Evolutionary conservation across 2,888 invertebrate genomes (phyloP).

Genomic region (Baccha elongata): DNA sequence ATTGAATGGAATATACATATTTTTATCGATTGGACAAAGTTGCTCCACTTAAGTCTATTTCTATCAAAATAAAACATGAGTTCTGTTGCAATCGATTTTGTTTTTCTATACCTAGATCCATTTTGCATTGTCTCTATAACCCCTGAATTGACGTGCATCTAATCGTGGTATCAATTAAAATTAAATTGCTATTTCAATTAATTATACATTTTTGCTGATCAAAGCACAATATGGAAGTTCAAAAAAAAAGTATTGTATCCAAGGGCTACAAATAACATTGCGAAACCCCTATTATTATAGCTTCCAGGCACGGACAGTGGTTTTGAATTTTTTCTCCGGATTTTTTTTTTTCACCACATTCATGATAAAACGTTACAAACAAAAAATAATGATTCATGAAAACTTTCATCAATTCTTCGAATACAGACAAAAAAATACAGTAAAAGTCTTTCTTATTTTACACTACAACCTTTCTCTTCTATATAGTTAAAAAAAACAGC

Average conservation of each 20-base stretch:
- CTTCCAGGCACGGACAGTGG: conserved; percentile 55
- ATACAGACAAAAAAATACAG: conserved; percentile 11
- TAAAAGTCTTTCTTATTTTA: conserved; percentile 29
- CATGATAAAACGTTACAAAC: conserved; percentile 26
- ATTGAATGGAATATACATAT: too few species aligned
- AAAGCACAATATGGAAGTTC: conserved; percentile 27
- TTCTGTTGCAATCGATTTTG: conserved; percentile 7
- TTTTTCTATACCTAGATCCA: neutral
- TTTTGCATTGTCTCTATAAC: neutral
- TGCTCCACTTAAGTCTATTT: conserved; percentile 5
- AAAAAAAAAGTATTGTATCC: conserved; percentile 37
- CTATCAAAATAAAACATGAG: conserved; percentile 7
- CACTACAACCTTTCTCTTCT: conserved; percentile 46
- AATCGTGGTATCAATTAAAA: conserved; percentile 57
- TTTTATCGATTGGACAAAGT: conserved; percentile 21
- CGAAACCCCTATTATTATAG: conserved; percentile 47
- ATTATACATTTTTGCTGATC: conserved; percentile 53
- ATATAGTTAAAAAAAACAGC: conserved; percentile 19
- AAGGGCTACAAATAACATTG: conserved; percentile 46
- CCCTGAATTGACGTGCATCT: conserved; percentile 50
- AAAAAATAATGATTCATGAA: conserved; percentile 62
- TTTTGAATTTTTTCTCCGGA: conserved; percentile 3
- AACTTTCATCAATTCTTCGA: conserved; percentile 69
- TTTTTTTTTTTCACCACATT: conserved; percentile 57
- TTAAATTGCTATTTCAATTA: conserved; percentile 46